Conservation (phyloP, 2,888 invertebrate species). For the Griposia aprilina region DNA sequence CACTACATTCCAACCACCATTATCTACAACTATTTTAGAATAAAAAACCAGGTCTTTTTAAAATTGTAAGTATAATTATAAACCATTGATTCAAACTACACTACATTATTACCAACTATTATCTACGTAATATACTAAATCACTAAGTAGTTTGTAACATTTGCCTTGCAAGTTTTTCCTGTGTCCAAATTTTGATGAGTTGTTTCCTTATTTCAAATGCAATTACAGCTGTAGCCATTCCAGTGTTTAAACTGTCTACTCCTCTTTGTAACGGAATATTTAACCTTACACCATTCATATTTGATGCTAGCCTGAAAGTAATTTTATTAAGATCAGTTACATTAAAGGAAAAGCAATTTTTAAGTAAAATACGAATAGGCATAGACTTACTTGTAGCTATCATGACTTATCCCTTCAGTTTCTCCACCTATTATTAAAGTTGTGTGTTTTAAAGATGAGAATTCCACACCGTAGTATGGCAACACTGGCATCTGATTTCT, state of each 20-base stretch:
- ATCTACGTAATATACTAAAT: constrained; percentile 28
- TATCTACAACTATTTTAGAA: constrained; percentile 3
- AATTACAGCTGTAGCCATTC: constrained; percentile 95
- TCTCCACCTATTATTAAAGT: constrained; percentile 96
- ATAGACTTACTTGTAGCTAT: constrained; percentile 91
- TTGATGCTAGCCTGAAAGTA: constrained; percentile 88
- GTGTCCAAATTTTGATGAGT: constrained; percentile 82
- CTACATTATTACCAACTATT: constrained; percentile 35
- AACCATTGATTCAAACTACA: constrained; percentile 30
- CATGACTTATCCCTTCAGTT: constrained; percentile 95
- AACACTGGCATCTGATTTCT: constrained; percentile 86
- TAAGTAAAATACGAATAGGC: neutral
- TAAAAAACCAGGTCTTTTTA: constrained; percentile 27
- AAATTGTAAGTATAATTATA: constrained; percentile 21
- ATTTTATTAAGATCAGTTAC: neutral
- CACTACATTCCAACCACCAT: neutral
- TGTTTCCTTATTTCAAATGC: constrained; percentile 96
- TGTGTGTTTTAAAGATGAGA: constrained; percentile 87
- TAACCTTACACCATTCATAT: constrained; percentile 91
- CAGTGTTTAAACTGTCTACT: constrained; percentile 96
- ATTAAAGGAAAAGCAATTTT: neutral
- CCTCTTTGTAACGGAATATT: constrained; percentile 94
- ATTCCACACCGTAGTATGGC: constrained; percentile 92
- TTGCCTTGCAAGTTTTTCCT: constrained; percentile 74
- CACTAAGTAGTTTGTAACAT: constrained; percentile 67